A percentile compares a stretch with the other conserved stretches of the same genome.
These are phyloP conservation scores for Hymenochirus boettgeri DNA, from an alignment of 2,113 vertebrate genomes.

Conservation along the genomic window DNA sequence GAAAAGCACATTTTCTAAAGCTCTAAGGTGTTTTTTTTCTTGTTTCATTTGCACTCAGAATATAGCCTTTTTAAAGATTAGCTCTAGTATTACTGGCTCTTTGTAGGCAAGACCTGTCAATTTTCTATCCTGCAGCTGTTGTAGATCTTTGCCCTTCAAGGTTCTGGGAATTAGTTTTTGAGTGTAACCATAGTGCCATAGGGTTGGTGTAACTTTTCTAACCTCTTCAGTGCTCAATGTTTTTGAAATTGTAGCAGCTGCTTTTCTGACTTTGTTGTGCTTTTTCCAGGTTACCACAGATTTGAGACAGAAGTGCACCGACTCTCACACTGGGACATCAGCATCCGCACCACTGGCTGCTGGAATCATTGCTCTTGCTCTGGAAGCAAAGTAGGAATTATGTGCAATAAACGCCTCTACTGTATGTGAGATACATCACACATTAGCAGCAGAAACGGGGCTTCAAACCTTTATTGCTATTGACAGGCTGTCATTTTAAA, in stretches of 20 bases:
- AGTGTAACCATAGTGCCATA: no score
- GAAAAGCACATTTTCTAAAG: neutral
- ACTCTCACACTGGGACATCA: slow-evolving; percentile 90
- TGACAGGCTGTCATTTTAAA: neutral
- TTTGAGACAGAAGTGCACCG: slow-evolving; percentile 90
- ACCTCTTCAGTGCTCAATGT: no score
- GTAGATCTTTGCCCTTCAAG: no score
- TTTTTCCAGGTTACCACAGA: slow-evolving; percentile 85
- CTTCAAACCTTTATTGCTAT: neutral
- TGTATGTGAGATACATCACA: neutral
- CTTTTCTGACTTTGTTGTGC: neutral
- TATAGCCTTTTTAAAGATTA: no score
- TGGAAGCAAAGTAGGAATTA: slow-evolving; percentile 90
- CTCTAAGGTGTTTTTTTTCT: no score
- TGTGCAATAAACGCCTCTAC: neutral
- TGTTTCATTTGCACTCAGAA: no score
- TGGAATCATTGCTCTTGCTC: slow-evolving; percentile 91
- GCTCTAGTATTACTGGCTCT: no score
- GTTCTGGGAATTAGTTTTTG: no score
- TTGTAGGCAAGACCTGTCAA: no score
- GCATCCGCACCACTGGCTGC: slow-evolving; percentile 91
- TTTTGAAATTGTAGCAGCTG: neutral
- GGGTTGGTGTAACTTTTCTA: no score
- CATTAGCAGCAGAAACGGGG: neutral
- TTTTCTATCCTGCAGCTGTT: no score